Conservation (phyloP, 2,113 vertebrate species). For the Mungos mungo region DNA sequence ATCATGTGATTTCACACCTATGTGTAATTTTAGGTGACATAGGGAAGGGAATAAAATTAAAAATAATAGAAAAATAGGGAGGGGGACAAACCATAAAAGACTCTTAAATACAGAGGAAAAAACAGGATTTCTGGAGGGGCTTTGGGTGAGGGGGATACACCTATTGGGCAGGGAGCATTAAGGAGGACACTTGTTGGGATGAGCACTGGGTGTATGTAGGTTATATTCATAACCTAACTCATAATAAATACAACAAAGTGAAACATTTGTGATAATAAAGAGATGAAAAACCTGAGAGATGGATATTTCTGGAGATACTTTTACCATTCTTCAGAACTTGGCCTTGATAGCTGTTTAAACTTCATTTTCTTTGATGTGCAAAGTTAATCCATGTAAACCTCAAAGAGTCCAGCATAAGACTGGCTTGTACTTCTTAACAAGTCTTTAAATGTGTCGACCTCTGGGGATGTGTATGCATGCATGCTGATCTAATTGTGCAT, state of each 20-base stretch:
- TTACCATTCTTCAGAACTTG: neutral
- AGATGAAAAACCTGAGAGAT: neutral
- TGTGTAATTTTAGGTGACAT: too few relatives aligned
- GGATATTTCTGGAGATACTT: neutral
- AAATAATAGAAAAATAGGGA: too few relatives aligned
- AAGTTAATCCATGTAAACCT: constrained; percentile 59
- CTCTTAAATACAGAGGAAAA: too few relatives aligned
- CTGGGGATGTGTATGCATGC: constrained; percentile 52
- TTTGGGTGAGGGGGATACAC: too few relatives aligned
- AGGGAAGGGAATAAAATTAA: too few relatives aligned
- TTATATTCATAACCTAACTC: neutral
- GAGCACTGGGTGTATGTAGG: too few relatives aligned
- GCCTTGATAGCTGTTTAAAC: constrained; percentile 12
- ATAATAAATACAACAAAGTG: neutral
- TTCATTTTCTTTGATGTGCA: constrained; percentile 54
- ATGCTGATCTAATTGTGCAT: constrained; percentile 65
- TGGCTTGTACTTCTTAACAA: constrained; percentile 66
- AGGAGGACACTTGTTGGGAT: too few relatives aligned
- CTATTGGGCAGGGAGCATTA: too few relatives aligned
- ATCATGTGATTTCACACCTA: too few relatives aligned
- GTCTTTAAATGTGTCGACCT: constrained; percentile 65
- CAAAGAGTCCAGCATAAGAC: constrained; percentile 44
- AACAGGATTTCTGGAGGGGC: too few relatives aligned
- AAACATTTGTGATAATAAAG: neutral
- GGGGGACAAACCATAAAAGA: too few relatives aligned